phyloP scores from a whole-genome alignment of 2,888 invertebrate species.

The Microctonus hyperodae region DNA sequence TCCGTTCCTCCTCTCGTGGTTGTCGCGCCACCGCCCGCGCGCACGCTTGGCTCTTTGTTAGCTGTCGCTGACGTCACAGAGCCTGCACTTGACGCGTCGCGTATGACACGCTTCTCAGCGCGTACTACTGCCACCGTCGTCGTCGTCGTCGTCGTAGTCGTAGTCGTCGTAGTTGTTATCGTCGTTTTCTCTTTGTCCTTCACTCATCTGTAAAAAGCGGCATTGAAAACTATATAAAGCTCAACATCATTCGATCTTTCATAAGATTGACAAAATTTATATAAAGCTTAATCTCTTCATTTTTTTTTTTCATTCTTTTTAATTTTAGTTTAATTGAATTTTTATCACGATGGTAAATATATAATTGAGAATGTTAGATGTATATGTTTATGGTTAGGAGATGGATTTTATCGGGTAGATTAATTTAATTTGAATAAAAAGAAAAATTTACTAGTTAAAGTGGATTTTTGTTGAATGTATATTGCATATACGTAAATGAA shows the following conservation, averaged over 20 bases:
- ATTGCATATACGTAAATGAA: neutral
- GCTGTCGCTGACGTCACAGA: constrained; percentile 48
- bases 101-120: constrained; percentile 43
- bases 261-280: no score
- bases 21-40: constrained; percentile 12
- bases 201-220: neutral
- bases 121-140: constrained; percentile 32
- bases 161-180: neutral
- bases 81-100: constrained; percentile 48
- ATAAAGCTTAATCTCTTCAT: no score
- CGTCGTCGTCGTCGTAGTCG: constrained; percentile 24
- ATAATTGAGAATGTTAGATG: no score
- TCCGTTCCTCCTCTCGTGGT: constrained; percentile 33
- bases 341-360: no score
- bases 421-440: constrained; percentile 24
- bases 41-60: constrained; percentile 36
- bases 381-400: no score
- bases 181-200: neutral
- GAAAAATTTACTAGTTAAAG: constrained; percentile 40
- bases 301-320: no score
- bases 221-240: no score
- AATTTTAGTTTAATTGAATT: no score
- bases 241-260: no score
- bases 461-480: constrained; percentile 23
- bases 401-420: constrained; percentile 19